Evolutionary conservation across 2,888 invertebrate genomes (phyloP).

Genomic region (Erebia aethiops): DNA sequence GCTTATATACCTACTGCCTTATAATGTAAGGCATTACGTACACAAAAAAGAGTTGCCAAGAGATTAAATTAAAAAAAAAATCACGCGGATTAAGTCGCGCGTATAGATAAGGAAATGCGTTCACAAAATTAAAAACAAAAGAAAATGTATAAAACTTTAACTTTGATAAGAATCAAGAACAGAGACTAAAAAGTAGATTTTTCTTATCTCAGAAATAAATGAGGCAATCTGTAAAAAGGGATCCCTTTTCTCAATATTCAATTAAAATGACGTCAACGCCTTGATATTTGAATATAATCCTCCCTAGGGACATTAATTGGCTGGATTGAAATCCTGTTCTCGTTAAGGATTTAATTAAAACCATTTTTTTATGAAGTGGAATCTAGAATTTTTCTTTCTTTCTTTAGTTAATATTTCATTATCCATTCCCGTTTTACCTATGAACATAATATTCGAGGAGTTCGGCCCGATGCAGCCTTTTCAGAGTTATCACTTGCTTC

Average conservation of each 20-base stretch:
- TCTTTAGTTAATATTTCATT: conserved; percentile 7
- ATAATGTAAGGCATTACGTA: no score
- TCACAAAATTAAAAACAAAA: no score
- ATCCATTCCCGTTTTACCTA: no score
- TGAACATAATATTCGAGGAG: no score
- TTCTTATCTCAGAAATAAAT: conserved; percentile 20
- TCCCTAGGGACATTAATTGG: conserved; percentile 8
- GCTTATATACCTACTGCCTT: no score
- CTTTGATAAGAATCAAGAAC: not conserved
- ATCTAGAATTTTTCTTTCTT: not conserved
- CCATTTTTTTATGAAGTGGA: conserved; percentile 11
- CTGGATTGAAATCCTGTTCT: conserved; percentile 14
- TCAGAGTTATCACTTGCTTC: no score
- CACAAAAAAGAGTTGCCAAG: no score
- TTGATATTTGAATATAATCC: conserved; percentile 22
- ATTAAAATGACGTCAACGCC: conserved; percentile 19
- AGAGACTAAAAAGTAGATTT: conserved; percentile 10
- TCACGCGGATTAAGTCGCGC: no score
- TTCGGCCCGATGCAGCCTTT: no score
- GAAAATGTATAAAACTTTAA: not conserved
- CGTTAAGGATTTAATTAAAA: conserved; percentile 12
- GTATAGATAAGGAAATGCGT: no score
- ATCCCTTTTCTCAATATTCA: conserved; percentile 22
- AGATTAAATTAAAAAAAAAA: no score
- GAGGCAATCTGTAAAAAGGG: conserved; percentile 18